These are phyloP conservation scores for Rhorus exstirpatorius DNA, from an alignment of 2,888 invertebrate species.

Conservation along the genomic window DNA sequence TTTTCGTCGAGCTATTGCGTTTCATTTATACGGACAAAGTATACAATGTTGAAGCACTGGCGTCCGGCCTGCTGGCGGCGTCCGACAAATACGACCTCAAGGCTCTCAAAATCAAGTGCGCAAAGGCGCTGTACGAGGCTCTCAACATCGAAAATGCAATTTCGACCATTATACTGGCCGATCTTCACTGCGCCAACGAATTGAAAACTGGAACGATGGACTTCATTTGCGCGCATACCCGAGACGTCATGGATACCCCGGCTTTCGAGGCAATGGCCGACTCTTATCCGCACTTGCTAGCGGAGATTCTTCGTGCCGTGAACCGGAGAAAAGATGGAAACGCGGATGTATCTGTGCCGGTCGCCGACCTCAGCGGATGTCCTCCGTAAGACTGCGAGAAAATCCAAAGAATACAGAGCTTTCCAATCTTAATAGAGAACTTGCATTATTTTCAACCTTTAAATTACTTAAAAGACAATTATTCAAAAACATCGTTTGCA, in stretches of 20 bases:
- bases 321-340: slow-evolving; percentile 87
- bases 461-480: too few species aligned
- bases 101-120: slow-evolving; percentile 23
- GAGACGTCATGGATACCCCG: slow-evolving; percentile 98
- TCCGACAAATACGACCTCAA: background rate
- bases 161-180: background rate
- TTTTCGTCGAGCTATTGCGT: background rate
- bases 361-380: too few species aligned
- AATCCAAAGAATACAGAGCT: too few species aligned
- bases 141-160: background rate
- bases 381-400: too few species aligned
- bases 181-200: slow-evolving; percentile 96
- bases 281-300: slow-evolving; percentile 97
- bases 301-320: slow-evolving; percentile 98
- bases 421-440: too few species aligned
- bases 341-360: too few species aligned
- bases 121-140: background rate
- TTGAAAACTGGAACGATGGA: slow-evolving; percentile 98
- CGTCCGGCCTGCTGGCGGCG: background rate
- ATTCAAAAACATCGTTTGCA: too few species aligned
- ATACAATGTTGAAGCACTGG: background rate
- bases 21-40: slow-evolving; percentile 12
- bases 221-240: slow-evolving; percentile 98
- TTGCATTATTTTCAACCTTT: too few species aligned
- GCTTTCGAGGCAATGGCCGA: slow-evolving; percentile 98